phyloP scores from a whole-genome alignment of 2,888 invertebrate genomes.

The Agonum fuliginosum region DNA sequence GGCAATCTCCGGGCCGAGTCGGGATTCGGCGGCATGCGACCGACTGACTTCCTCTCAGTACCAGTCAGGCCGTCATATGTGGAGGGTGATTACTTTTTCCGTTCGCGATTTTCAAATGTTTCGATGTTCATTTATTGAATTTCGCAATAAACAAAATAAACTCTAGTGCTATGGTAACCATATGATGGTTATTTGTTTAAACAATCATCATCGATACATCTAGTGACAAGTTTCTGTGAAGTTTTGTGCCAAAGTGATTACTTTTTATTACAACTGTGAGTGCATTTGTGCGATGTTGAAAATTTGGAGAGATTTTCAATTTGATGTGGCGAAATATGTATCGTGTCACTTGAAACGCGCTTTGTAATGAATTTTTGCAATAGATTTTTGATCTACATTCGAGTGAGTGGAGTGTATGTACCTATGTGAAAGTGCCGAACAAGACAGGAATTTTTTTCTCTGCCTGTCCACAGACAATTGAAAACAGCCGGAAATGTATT shows the following conservation, averaged over 20 bases:
- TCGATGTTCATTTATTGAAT: slow-evolving; percentile 18
- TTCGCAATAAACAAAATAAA: background rate
- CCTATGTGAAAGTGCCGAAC: slow-evolving; percentile 52
- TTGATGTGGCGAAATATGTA: slow-evolving; percentile 35
- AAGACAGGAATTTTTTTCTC: slow-evolving; percentile 35
- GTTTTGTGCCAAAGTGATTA: slow-evolving; percentile 39
- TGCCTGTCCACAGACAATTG: slow-evolving; percentile 55
- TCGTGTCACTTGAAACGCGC: slow-evolving; percentile 36
- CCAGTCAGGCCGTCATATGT: background rate
- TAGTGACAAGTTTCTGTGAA: slow-evolving; percentile 20
- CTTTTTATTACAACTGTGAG: slow-evolving; percentile 9
- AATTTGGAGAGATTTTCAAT: slow-evolving; percentile 22
- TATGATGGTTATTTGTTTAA: background rate
- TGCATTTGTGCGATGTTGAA: slow-evolving; percentile 23
- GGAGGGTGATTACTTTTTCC: background rate
- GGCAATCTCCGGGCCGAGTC: slow-evolving; percentile 27
- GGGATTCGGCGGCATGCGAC: slow-evolving; percentile 56
- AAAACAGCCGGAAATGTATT: slow-evolving; percentile 58
- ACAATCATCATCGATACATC: slow-evolving; percentile 13
- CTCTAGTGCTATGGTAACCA: background rate
- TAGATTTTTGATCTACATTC: slow-evolving; percentile 28
- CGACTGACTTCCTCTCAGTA: slow-evolving; percentile 46
- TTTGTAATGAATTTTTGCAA: slow-evolving; percentile 32
- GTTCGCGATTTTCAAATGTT: slow-evolving; percentile 16
- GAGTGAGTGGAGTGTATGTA: slow-evolving; percentile 47